Conservation (phyloP, 2,113 vertebrate genomes). For the Callipepla squamata region DNA sequence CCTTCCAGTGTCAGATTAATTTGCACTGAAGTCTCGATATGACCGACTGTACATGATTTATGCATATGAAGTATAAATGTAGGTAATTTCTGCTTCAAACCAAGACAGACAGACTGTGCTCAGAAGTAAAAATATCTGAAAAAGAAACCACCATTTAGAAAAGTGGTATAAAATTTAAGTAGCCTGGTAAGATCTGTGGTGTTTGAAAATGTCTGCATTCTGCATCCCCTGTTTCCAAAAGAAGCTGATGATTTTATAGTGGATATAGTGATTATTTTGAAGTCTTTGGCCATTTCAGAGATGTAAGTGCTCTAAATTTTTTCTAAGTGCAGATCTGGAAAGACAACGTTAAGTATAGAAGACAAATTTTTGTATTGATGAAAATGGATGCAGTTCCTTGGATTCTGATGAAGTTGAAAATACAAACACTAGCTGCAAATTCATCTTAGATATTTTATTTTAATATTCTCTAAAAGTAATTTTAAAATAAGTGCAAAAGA, state of each 20-base stretch:
- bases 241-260: not conserved
- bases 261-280: not conserved
- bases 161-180: not conserved
- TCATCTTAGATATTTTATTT: not conserved
- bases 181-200: not conserved
- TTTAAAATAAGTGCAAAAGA: not conserved
- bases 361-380: not conserved
- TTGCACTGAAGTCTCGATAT: not conserved
- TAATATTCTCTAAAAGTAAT: not conserved
- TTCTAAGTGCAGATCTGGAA: not conserved
- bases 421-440: not conserved
- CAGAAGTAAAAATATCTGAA: not conserved
- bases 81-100: not conserved
- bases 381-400: fast-evolving
- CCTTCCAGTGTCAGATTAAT: not conserved
- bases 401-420: not conserved
- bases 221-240: not conserved
- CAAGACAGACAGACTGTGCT: not conserved
- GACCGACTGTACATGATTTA: not conserved
- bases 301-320: not conserved
- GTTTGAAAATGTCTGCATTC: not conserved
- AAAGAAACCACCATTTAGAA: not conserved
- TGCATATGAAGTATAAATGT: not conserved
- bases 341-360: not conserved
- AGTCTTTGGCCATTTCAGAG: not conserved